These are phyloP conservation scores for Rhopalosiphum padi DNA, from an alignment of 1,140 invertebrate genomes.

Conservation along the genomic window DNA sequence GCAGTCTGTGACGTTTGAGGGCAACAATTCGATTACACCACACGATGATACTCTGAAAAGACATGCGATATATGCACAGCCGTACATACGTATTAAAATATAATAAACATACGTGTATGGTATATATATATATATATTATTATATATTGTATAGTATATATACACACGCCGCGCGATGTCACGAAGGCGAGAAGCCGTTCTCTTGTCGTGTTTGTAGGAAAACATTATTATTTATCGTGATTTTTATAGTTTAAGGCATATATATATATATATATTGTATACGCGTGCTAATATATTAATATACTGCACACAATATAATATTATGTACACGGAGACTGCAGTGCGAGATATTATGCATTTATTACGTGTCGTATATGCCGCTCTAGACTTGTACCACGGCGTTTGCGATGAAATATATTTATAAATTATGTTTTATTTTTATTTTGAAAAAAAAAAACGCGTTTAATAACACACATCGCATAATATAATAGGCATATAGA, in stretches of 20 bases:
- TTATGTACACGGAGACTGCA: background rate
- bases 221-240: slow-evolving; percentile 2
- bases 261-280: background rate
- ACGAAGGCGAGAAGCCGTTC: slow-evolving; percentile 10
- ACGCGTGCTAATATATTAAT: background rate
- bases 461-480: background rate
- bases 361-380: background rate
- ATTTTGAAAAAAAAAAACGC: background rate
- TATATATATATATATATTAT: no score
- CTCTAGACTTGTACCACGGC: background rate
- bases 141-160: no score
- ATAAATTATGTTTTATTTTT: background rate
- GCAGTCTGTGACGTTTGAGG: background rate
- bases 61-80: background rate
- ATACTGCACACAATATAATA: background rate
- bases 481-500: background rate
- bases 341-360: background rate
- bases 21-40: slow-evolving; percentile 14
- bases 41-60: background rate
- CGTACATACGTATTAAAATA: background rate
- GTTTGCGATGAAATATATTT: slow-evolving; percentile 3
- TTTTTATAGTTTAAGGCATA: background rate
- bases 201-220: background rate
- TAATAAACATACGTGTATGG: background rate
- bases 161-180: background rate